Base-by-base conservation (phyloP, 2,888 invertebrate genomes). In the Leptinotarsa juncta region DNA sequence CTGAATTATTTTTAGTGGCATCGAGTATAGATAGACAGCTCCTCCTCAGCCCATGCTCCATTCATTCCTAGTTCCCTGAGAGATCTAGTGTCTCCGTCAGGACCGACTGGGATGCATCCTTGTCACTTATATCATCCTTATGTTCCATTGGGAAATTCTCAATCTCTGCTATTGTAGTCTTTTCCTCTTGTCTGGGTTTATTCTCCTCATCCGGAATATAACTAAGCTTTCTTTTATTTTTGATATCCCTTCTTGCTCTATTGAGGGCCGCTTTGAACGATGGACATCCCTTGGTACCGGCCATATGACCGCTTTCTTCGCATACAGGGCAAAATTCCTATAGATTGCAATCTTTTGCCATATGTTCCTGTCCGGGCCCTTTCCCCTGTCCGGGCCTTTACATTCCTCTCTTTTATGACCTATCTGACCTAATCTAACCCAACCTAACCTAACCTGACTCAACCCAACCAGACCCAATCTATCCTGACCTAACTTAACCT, bases 251-350 rank as follows among this genome's bases (percentile, higher is more conserved):
- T 32, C 71, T 65, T 3, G 74, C 71, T 23, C 20, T 62, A 32
- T 57, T 42, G 1, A 73, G 62, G 7, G 73, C 73, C 1, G 10
- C 26, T 60, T 42, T 74, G 65, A 74, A 67, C 16, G 16, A 18
- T n/a, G 62, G 67, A 42, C 67, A 74, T 42, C 50, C 49, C 23
- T 49, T 67, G 14, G 55, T 70, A 23, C 74, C 71, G 10, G 26
- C 42, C 26, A n/a, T 74, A 16, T 74, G 70, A 10, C 48, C 55
- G 1, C 26, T 51, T 18, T 68, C 69, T 10, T 20, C 16, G 16
- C 71, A 57, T 2, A 72, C 26, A 0, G 71, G 65, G 49, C 72
- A 72, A 18, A 14, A 48, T 3, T 68, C 65, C 16, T 71, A 51
- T 3, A 49, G 42, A 16, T 10, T 14, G 65, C 69, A 74, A 3